Evolutionary conservation across 2,888 invertebrate species (phyloP).

Genomic region (Tachina fera): DNA sequence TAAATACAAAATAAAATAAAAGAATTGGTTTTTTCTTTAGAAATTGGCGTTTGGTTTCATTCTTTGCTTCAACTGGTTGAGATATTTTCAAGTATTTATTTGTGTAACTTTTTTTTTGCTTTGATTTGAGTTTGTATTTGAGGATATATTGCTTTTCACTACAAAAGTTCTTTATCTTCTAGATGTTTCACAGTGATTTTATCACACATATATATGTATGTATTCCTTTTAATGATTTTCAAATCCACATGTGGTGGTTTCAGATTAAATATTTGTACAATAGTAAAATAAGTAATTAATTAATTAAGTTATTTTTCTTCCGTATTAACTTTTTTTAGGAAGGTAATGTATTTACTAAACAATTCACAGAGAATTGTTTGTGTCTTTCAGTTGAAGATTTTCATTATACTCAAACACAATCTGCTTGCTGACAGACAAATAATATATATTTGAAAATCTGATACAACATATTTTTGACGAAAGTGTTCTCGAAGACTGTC

Average conservation of each 20-base stretch:
- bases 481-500: no score
- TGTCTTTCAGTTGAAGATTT: no score
- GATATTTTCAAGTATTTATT: not conserved
- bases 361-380: no score
- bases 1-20: slow-evolving; percentile 4
- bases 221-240: slow-evolving; percentile 68
- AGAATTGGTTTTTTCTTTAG: slow-evolving; percentile 49
- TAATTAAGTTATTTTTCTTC: no score
- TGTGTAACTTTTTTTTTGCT: not conserved
- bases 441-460: no score
- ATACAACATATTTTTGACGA: no score
- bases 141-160: not conserved
- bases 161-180: slow-evolving; percentile 3
- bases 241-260: slow-evolving; percentile 56
- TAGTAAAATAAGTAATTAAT: no score
- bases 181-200: slow-evolving; percentile 64
- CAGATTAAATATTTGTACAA: no score
- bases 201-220: slow-evolving; percentile 39
- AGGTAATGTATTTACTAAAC: no score
- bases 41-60: slow-evolving; percentile 60
- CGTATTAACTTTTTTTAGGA: no score
- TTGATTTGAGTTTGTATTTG: slow-evolving; percentile 4
- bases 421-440: no score
- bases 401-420: no score
- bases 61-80: slow-evolving; percentile 60